Conservation (phyloP, 2,797 vertebrate genomes). For the Alauda arvensis region DNA sequence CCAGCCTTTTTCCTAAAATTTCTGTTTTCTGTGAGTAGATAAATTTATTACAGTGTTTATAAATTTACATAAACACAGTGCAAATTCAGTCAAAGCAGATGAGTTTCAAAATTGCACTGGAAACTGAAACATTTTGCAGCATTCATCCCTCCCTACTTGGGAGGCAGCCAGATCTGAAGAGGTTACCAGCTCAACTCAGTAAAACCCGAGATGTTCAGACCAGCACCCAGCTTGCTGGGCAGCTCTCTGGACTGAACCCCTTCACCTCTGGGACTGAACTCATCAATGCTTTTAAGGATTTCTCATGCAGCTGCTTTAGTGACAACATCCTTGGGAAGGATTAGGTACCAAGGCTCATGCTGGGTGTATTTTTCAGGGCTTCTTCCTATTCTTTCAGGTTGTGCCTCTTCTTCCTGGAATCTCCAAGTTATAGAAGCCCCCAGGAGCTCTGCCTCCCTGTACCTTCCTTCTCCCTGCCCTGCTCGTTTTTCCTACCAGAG, state of each 20-base stretch:
- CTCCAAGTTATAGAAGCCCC: not conserved
- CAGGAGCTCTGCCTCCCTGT: constrained; percentile 12
- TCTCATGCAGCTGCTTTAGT: not conserved
- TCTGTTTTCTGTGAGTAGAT: constrained; percentile 41
- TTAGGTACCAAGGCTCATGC: not conserved
- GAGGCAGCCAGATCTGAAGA: constrained; percentile 59
- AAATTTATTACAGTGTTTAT: constrained; percentile 58
- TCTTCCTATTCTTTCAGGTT: not conserved
- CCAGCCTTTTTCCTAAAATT: constrained; percentile 30
- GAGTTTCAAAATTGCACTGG: constrained; percentile 53
- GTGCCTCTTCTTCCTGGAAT: not conserved
- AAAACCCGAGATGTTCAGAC: constrained; percentile 24
- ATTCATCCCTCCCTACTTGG: constrained; percentile 47
- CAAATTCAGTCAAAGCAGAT: constrained; percentile 59
- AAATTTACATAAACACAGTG: constrained; percentile 55
- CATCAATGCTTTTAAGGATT: not conserved
- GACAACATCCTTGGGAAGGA: not conserved
- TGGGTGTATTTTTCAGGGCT: constrained; percentile 10
- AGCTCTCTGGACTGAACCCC: not conserved
- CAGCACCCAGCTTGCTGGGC: not conserved
- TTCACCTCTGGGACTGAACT: not conserved
- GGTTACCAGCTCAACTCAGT: constrained; percentile 42
- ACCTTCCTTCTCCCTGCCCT: not conserved
- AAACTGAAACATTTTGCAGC: constrained; percentile 52
- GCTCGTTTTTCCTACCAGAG: not conserved